Evolutionary conservation across 2,888 invertebrate genomes (phyloP).

Genomic region (Panzeria rudis): DNA sequence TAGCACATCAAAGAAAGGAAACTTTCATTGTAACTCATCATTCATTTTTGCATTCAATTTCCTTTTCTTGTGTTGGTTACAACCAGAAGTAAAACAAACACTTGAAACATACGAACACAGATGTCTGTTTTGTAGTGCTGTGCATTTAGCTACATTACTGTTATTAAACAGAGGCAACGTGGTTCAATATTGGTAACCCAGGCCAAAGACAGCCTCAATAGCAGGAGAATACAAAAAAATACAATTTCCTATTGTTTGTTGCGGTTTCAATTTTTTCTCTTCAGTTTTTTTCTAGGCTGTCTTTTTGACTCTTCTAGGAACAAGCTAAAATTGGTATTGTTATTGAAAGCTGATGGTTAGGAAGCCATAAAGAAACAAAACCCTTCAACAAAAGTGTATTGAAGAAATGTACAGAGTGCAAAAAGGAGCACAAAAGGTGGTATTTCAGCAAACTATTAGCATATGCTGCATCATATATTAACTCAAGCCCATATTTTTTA

Average conservation of each 20-base stretch:
- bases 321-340: slow-evolving; percentile 58
- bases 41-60: slow-evolving; percentile 69
- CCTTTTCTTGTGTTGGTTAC: slow-evolving; percentile 51
- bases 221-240: slow-evolving; percentile 32
- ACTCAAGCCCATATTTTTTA: slow-evolving; percentile 19
- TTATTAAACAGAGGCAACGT: slow-evolving; percentile 31
- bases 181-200: slow-evolving; percentile 38
- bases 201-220: slow-evolving; percentile 42
- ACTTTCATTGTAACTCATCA: slow-evolving; percentile 55
- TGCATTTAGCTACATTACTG: slow-evolving; percentile 8
- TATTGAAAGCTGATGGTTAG: slow-evolving; percentile 57
- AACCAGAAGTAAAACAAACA: slow-evolving; percentile 63
- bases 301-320: slow-evolving; percentile 30
- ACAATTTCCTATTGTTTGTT: slow-evolving; percentile 72
- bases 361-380: slow-evolving; percentile 41
- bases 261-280: slow-evolving; percentile 49
- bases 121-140: slow-evolving; percentile 16
- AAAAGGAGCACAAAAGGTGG: slow-evolving; percentile 40
- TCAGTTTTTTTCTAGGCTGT: slow-evolving; percentile 12
- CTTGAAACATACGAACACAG: slow-evolving; percentile 32
- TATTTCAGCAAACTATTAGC: slow-evolving; percentile 57
- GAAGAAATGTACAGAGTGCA: background rate
- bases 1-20: background rate
- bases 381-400: slow-evolving; percentile 30
- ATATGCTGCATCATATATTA: slow-evolving; percentile 60